phyloP scores from a whole-genome alignment of 2,113 vertebrate genomes.

The Colossoma macropomum region DNA sequence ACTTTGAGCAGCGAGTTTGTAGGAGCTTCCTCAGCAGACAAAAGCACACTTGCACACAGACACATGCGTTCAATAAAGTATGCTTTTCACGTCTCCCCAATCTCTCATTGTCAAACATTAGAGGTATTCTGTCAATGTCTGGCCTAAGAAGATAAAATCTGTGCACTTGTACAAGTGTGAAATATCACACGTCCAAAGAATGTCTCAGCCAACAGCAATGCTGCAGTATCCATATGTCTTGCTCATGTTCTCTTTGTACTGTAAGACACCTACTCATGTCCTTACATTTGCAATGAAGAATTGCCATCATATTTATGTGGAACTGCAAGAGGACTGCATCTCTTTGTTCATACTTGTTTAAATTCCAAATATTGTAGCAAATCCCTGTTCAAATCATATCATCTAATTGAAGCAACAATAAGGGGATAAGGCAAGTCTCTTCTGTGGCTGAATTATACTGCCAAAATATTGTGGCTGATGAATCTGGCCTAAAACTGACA shows the following conservation, averaged over 20 bases:
- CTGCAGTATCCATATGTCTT: slow-evolving; percentile 48
- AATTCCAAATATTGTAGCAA: neutral
- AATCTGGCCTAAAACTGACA: no score
- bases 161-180: slow-evolving; percentile 38
- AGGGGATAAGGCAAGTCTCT: no score
- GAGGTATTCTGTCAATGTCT: slow-evolving; percentile 17
- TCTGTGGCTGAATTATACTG: no score
- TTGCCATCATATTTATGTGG: neutral
- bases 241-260: slow-evolving; percentile 41
- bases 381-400: neutral
- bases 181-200: slow-evolving; percentile 44
- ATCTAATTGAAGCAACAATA: no score
- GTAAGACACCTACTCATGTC: slow-evolving; percentile 38
- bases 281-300: slow-evolving; percentile 24
- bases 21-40: no score
- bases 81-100: slow-evolving; percentile 4
- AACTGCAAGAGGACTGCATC: neutral
- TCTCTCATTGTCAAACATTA: slow-evolving; percentile 36
- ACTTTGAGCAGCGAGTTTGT: no score
- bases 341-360: neutral
- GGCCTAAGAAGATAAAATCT: slow-evolving; percentile 43
- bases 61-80: neutral
- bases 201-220: slow-evolving; percentile 33
- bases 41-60: no score
- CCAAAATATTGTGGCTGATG: no score